Evolutionary conservation across 2,113 vertebrate genomes (phyloP), one percentile per base, ranked within the genome.

Genomic region (Petromus typicus): DNA sequence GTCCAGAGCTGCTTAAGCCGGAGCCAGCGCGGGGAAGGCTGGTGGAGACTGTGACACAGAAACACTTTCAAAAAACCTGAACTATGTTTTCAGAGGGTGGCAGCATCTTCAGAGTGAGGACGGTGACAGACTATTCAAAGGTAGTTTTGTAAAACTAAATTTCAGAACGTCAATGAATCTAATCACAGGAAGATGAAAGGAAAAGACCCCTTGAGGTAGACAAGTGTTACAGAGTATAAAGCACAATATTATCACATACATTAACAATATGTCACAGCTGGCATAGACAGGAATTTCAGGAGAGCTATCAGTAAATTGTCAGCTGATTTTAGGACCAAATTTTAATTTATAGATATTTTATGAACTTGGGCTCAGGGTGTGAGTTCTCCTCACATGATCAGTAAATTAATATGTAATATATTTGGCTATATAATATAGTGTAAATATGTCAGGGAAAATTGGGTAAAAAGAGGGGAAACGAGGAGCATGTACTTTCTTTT

Each of bases 311-410:
- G 83, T 90, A 92, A 78, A 69, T 79, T 94, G 37, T 86, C 64
- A 71, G 27, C 64, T 0, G 2, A 75, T 66, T n/a, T 30, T 23
- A 10, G 81, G 83, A 59, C 32, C 82, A 91, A 91, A 89, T 92
- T 96, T 95, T 87, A 95, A 95, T 95, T 94, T 90, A 81, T 76
- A 57, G 40, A 6, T 54, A 75, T 92, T 97, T 96, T 92, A 92
- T 95, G 93, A 92, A 89, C 67, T 84, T 90, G 61, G 13, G 37
- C 43, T 90, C 40, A 75, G 32, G 86, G 43, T 86, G 57, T 81
- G 45, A 96, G 69, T 85, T 95, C 80, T 89, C 80, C 59, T 81
- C 2, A 25, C 11, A n/a, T 81, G 45, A 30, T 75, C 83, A 94
- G 86, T 69, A 86, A 91, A 83, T 95, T 45, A 94, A 93, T 94